These are phyloP conservation scores for Tetragonula clypearis DNA, from an alignment of 1,140 invertebrate genomes.

Conservation along the genomic window DNA sequence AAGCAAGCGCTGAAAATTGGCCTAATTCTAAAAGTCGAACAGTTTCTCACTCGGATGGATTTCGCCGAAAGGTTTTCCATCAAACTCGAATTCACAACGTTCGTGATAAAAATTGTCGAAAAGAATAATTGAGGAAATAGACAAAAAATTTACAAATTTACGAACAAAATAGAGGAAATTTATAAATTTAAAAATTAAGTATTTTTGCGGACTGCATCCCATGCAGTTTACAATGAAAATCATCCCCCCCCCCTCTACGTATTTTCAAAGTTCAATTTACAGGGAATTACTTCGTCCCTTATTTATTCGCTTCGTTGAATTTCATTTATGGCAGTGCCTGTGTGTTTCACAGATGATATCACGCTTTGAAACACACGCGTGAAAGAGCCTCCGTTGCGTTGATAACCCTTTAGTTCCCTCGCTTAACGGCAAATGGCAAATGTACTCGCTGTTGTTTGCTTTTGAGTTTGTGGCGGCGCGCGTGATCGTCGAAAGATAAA, in stretches of 20 bases:
- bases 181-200: neutral
- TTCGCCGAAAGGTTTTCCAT: neutral
- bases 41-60: no score
- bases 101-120: neutral
- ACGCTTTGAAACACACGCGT: neutral
- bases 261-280: neutral
- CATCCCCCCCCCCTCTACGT: neutral
- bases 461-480: neutral
- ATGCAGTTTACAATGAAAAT: no score
- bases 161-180: no score
- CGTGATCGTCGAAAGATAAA: neutral
- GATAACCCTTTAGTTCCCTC: neutral
- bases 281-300: neutral
- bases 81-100: conserved; percentile 6
- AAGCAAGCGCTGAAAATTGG: conserved; percentile 4
- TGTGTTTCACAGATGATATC: neutral
- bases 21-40: conserved; percentile 15
- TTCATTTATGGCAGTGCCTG: neutral
- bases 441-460: neutral
- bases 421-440: neutral
- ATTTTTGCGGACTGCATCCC: neutral
- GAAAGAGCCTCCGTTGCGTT: neutral
- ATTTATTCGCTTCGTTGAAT: neutral
- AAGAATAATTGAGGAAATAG: no score
- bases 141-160: no score